Evolutionary conservation across 2,113 vertebrate genomes (phyloP).

Genomic region (Sciurus niger): DNA sequence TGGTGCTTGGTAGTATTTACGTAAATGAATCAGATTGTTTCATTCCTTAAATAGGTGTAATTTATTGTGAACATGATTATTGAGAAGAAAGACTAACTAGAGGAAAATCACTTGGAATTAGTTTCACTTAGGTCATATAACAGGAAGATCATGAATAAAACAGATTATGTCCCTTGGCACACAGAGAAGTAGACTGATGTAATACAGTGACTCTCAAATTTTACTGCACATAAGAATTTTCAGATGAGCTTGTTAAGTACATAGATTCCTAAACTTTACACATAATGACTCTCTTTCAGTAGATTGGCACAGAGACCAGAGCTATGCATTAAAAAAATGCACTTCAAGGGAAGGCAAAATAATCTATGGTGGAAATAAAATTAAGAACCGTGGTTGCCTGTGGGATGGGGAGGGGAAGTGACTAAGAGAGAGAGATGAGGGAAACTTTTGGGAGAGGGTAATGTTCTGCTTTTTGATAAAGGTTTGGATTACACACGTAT

Average conservation of each 20-base stretch:
- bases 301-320: slow-evolving; percentile 29
- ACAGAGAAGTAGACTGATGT: neutral
- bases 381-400: too few relatives aligned
- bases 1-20: neutral
- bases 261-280: slow-evolving; percentile 29
- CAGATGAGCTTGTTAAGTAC: slow-evolving; percentile 51
- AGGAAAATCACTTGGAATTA: slow-evolving; percentile 45
- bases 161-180: slow-evolving; percentile 31
- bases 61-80: slow-evolving; percentile 41
- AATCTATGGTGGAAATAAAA: too few relatives aligned
- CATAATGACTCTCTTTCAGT: slow-evolving; percentile 60
- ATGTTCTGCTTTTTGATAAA: too few relatives aligned
- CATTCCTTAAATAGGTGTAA: neutral
- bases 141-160: slow-evolving; percentile 34
- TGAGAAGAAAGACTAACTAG: slow-evolving; percentile 1
- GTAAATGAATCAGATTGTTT: neutral
- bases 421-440: too few relatives aligned
- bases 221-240: slow-evolving; percentile 48
- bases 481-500: too few relatives aligned
- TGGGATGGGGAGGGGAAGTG: too few relatives aligned
- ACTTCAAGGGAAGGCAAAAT: too few relatives aligned
- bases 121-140: neutral
- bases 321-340: too few relatives aligned
- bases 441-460: too few relatives aligned
- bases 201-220: slow-evolving; percentile 22